Evolutionary conservation across 92 coral and sea anemone species (phyloP), one percentile per base, ranked within the genome.

Genomic region (Epizoanthus stellaris): DNA sequence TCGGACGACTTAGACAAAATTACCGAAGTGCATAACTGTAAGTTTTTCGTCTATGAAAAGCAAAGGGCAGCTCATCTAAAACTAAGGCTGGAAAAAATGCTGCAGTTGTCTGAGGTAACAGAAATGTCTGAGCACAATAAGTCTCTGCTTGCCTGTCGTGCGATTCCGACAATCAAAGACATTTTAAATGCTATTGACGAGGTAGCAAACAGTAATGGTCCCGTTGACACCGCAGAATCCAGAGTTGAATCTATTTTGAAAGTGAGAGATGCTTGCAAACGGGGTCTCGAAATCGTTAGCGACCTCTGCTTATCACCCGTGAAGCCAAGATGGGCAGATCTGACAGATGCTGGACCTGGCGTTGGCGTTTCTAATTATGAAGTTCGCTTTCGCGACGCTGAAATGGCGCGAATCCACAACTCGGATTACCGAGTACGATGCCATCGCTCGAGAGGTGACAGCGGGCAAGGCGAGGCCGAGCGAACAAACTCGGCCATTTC

Each of bases 401-500:
- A 83, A 66, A 49, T 83, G 76, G 80, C 80, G n/a, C 62, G 87
- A 64, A 43, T 70, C 52, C 80, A 69, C 67, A 76, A 76, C 5
- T 76, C 81, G 21, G 68, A 56, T 47, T 57, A 76, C 12, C 68
- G 14, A 8, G 47, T 61, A 6, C 71, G 58, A 16, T 79, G 72
- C 25, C 84, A 79, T 79, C 71, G 86, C 14, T 67, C 86, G 80
- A 57, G 25, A 67, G 80, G 85, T 20, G 89, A 77, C 57, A 85
- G 85, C 66, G 73, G 69, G 39, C 56, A 66, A 76, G 80, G 85
- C 19, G 89, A 77, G 75, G 89, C 89, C 74, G 80, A 86, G 23
- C 56, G 89, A 58, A 86, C 89, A 69, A 86, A 86, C 60, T 86
- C 89, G 34, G 85, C 85, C 13, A 79, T 86, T 77, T 67, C 80